Evolutionary conservation across 2,888 invertebrate species (phyloP), one percentile per base, ranked within the genome.

Genomic region (Leptodirus hochenwartii): DNA sequence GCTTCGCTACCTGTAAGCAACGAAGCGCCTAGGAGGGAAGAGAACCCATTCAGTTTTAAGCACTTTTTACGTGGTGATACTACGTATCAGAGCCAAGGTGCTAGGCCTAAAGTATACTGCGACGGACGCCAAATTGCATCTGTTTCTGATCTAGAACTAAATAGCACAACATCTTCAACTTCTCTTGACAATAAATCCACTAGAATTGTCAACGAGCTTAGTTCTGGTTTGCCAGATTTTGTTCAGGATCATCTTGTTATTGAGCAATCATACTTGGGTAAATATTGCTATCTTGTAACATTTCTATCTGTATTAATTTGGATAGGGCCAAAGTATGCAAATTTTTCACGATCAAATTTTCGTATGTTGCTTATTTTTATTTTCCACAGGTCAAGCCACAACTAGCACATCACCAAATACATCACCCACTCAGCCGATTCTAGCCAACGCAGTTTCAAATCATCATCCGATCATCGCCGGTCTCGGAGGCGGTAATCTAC

Each of bases 211-310:
- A 29, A 25, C 5, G 54, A 64, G 32, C 62, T 61, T 41, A 60
- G 74, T 41, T 73, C 75, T 2, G 73, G 74, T 5, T 50, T 82
- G 39, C 85, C 85, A 1, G 85, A 85, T 51, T 85, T 85, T 56
- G 85, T 87, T 29, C 85, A 85, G 50, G 85, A 85, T 54, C 85
- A 85, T 54, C 66, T 84, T 52, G 65, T 82, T 41, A 73, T 84
- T 22, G 80, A 80, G 47, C 77, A 81, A 43, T 71, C 72, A 37
- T 76, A 73, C 51, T 58, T 75, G 43, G 62, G 62, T 23, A 47
- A 44, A 43, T 59, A 63, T 24, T 56, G 59, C 39, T n/a, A n/a
- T n/a, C n/a, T n/a, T n/a, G n/a, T n/a, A n/a, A n/a, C n/a, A n/a
- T n/a, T n/a, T n/a, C n/a, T n/a, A n/a, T n/a, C n/a, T n/a, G n/a